Percentiles rank a stretch among this genome's conserved stretches.
Conservation (phyloP, 2,797 vertebrate genomes). For the Luscinia luscinia region DNA sequence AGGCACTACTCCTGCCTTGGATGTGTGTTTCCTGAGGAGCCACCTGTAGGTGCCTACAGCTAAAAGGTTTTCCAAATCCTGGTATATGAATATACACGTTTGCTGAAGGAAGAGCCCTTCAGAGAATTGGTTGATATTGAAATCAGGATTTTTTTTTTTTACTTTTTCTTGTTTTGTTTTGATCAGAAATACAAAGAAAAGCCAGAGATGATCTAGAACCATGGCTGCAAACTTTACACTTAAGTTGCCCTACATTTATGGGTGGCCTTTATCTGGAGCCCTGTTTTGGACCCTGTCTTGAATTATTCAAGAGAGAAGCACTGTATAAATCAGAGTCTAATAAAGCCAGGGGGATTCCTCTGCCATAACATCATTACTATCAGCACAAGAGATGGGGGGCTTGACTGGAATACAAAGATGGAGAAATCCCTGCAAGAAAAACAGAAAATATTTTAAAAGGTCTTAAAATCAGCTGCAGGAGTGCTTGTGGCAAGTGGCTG, state of each 20-base stretch:
- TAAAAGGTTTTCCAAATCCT: background rate
- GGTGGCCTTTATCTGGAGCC: background rate
- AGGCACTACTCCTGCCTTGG: background rate
- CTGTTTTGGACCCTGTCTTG: background rate
- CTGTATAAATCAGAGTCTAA: background rate
- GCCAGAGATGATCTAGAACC: background rate
- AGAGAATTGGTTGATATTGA: background rate
- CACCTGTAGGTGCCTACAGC: background rate
- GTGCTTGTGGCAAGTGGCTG: background rate
- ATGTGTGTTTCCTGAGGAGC: background rate
- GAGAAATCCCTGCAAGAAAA: background rate
- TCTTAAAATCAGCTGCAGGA: background rate
- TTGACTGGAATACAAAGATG: background rate
- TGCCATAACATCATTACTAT: background rate
- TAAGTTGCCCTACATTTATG: background rate
- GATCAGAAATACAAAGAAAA: background rate
- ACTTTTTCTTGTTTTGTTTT: no score
- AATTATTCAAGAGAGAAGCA: constrained; percentile 6
- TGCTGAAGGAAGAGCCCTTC: background rate
- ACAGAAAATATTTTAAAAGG: background rate
- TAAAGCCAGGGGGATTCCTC: background rate
- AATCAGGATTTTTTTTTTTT: background rate
- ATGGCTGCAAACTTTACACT: background rate
- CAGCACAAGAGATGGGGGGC: background rate
- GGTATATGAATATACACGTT: rapidly evolving